phyloP scores from a whole-genome alignment of 1,140 invertebrate species.

The Condylostylus longicornis region DNA sequence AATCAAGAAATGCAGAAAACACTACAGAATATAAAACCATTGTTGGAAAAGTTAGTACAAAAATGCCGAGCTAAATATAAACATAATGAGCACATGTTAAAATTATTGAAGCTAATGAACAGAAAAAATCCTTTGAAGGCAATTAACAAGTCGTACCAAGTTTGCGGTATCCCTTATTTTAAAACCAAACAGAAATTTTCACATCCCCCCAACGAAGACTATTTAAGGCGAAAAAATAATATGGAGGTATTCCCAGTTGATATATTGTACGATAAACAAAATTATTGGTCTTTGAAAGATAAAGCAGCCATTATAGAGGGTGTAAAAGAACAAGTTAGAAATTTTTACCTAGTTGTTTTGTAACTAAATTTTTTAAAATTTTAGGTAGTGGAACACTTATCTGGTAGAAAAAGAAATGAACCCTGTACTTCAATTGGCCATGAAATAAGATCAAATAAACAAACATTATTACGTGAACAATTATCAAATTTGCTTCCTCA shows the following conservation, averaged over 20 bases:
- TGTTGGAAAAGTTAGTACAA: no score
- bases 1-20: no score
- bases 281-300: slow-evolving; percentile 21
- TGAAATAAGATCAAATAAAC: slow-evolving; percentile 1
- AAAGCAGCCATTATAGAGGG: slow-evolving; percentile 22
- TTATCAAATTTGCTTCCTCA: slow-evolving; percentile 4
- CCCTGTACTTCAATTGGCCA: no score
- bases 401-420: slow-evolving; percentile 5
- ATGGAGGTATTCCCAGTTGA: slow-evolving; percentile 28
- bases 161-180: no score
- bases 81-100: no score
- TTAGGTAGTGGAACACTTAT: slow-evolving; percentile 12
- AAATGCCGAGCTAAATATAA: no score
- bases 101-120: no score
- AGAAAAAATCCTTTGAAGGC: no score
- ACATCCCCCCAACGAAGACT: slow-evolving; percentile 27
- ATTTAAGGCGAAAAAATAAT: slow-evolving; percentile 13
- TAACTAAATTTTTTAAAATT: neutral
- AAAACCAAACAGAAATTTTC: no score
- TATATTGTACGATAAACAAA: slow-evolving; percentile 17
- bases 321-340: slow-evolving; percentile 23
- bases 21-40: no score
- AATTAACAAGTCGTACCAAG: no score
- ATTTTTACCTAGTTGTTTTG: neutral
- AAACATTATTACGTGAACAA: slow-evolving; percentile 7